Evolutionary conservation across 2,888 invertebrate species (phyloP), one percentile per base, ranked within the genome.

Genomic region (Rhamphomyia laevipes): DNA sequence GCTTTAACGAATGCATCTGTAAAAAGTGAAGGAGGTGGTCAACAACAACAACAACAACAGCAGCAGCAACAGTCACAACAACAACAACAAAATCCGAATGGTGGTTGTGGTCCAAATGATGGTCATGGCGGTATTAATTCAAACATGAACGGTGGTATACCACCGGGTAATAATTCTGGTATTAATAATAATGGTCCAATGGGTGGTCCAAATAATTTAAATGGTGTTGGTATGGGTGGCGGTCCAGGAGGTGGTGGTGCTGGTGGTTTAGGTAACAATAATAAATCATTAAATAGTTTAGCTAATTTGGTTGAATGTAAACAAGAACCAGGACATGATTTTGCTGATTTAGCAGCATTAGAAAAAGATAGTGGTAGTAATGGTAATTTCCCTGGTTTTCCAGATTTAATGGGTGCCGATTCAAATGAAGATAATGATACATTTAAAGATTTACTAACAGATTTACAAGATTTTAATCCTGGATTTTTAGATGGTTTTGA

Each of bases 401-500:
- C 85, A 30, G 86, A 86, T 63, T 79, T 89, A 55, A 85, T 88
- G 65, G 87, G 86, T 46, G 89, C 89, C 61, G 89, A 88, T 58
- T 84, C 86, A 52, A 82, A 82, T 57, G 84, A 83, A 61, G 87
- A 86, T 62, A 80, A 86, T 53, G 84, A 82, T 59, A 81, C 84
- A 41, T 84, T 91, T 65, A 88, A 90, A 68, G 87, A 89, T 67
- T 79, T 91, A 61, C 87, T 91, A 58, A 86, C 85, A 23, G 90
- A 90, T 70, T 85, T 91, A 64, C 84, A 86, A 51, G 87, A 86
- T 62, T 83, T 84, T 59, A 75, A 81, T 68, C 83, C 86, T 5
- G 88, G 88, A 64, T 82, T 89, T 60, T 84, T 89, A 78, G 86
- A 88, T 64, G 65, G 66, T 46, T 87, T 90, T 64, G 89, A 89